Percentiles rank a stretch among this genome's conserved stretches.
Conservation (phyloP, 2,113 vertebrate species). For the Melozone crissalis region DNA sequence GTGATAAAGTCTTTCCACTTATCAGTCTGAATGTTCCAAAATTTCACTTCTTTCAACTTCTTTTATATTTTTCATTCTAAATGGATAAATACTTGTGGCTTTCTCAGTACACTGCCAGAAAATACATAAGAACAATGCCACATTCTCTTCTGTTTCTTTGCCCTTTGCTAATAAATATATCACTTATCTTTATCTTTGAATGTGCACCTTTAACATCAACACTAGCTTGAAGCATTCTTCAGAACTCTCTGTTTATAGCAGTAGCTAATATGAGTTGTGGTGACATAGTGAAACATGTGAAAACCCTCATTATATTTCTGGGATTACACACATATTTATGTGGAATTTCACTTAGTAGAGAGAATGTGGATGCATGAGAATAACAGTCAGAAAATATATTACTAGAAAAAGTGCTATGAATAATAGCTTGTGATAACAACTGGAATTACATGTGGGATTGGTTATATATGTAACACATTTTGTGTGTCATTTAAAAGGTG, state of each 20-base stretch:
- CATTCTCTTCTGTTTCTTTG: neutral
- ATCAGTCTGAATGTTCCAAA: neutral
- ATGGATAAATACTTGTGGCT: neutral
- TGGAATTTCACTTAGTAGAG: neutral
- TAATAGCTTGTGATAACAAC: neutral
- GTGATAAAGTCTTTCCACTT: neutral
- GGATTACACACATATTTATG: neutral
- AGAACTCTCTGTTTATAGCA: neutral
- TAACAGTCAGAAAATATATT: neutral
- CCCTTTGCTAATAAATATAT: neutral
- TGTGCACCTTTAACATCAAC: neutral
- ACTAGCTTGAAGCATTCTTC: neutral
- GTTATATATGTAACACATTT: neutral
- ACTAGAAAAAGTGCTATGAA: neutral
- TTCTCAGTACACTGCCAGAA: neutral
- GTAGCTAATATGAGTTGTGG: neutral
- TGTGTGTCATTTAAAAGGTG: neutral
- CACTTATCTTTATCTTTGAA: neutral
- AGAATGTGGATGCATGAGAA: neutral
- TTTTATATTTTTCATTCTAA: neutral
- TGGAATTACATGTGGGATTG: neutral
- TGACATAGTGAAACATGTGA: neutral
- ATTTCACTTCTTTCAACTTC: neutral
- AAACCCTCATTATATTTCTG: neutral
- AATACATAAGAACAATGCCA: neutral